These are phyloP conservation scores for Oreochromis tanganicae DNA, from an alignment of 2,113 vertebrate species.

Conservation along the genomic window DNA sequence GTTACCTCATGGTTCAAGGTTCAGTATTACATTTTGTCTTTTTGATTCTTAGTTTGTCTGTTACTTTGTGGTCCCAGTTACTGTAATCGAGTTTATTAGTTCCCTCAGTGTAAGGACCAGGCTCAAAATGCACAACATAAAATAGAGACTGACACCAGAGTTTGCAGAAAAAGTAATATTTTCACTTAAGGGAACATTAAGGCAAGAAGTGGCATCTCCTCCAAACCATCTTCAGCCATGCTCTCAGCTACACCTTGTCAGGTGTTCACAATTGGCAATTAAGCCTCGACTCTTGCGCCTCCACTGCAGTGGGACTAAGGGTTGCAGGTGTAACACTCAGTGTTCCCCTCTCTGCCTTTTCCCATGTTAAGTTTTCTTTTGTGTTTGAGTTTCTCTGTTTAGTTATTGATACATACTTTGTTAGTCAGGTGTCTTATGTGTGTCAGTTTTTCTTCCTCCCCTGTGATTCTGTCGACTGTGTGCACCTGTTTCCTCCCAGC, in stretches of 20 bases:
- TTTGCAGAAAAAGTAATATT: neutral
- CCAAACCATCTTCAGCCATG: too few relatives aligned
- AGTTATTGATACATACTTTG: neutral
- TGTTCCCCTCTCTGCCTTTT: neutral
- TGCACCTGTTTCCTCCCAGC: neutral
- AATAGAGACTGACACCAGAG: fast-evolving
- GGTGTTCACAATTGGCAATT: neutral
- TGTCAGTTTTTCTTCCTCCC: neutral
- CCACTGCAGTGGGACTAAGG: neutral
- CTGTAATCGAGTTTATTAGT: fast-evolving
- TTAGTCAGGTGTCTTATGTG: neutral
- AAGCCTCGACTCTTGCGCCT: neutral
- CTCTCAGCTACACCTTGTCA: neutral
- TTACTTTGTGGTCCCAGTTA: neutral
- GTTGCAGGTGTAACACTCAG: neutral
- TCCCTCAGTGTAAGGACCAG: fast-evolving
- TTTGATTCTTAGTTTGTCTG: neutral
- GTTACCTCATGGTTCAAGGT: neutral
- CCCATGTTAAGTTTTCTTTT: fast-evolving
- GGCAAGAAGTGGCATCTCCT: too few relatives aligned
- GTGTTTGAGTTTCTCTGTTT: neutral
- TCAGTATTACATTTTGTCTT: fast-evolving
- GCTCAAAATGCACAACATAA: neutral
- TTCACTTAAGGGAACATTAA: neutral
- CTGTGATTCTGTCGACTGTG: neutral